Evolutionary conservation across 2,113 vertebrate species (phyloP), one percentile per base, ranked within the genome.

Genomic region (Cromileptes altivelis): DNA sequence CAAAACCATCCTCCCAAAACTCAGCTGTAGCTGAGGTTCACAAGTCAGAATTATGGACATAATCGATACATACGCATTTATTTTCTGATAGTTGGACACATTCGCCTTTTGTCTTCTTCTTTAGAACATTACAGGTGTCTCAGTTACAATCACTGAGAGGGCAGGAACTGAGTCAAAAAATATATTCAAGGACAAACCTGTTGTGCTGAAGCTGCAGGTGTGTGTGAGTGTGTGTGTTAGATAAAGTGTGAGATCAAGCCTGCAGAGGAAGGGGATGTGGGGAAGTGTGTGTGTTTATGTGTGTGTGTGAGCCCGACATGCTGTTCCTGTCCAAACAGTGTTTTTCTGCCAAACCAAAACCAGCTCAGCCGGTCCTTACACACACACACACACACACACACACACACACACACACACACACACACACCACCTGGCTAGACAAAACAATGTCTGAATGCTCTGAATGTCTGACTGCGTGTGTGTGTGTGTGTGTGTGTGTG

Each of bases 361-460:
- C 80, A 80, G 89, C 80, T 87, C 75, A 80, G 60, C 89, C 77
- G 17, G 85, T 87, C 64, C 58, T 83, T 53, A 72, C 14, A 87
- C 47, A 63, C 67, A 64, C 70, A 70, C 70, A 55, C 70, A 60
- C 60, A 63, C 76, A 70, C 60, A 69, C 75, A 75, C 45, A 70
- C 47, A 63, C 57, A 78, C 77, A 86, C 68, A 81, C 89, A 60
- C 60, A 63, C 76, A 70, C 60, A 69, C 75, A 75, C 45, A 70
- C 47, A 63, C 57, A 78, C 77, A 86, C 68, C 89, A 86, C 82
- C 68, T 85, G 81, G 82, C 82, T 75, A 91, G 81, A 88, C 90
- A 89, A 77, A 87, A 90, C 86, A 91, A 79, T 80, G 87, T 78
- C 78, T 85, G 70, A 75, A 70, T 37, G 42, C 64, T 73, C 33